Base-by-base conservation (phyloP, 2,888 invertebrate species). In the Lasioglossum oenotherae region DNA sequence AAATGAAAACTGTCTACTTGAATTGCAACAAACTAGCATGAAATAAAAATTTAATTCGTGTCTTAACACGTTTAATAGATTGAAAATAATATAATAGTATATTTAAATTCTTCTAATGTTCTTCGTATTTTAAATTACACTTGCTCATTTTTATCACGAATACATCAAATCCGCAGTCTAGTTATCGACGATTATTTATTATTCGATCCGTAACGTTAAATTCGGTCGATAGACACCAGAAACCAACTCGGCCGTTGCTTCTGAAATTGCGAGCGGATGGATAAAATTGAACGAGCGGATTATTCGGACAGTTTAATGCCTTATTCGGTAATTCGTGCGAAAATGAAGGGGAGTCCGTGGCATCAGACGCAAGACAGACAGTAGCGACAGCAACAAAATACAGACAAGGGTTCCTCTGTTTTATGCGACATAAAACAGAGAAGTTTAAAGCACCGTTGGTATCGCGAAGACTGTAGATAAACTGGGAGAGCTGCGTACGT, bases 361-460 rank as follows among this genome's bases (percentile, higher is more conserved):
- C 49, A 23, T 53, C 8, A 53, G 49, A 53, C 49, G 64, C 0
- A 44, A 75, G 46, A 82, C 38, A 46, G 74, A 82, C 69, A 57
- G 71, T 71, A 12, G 83, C 69, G 71, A 78, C 69, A 78, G 60
- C 49, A 78, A 82, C 78, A 74, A 78, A 84, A 82, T 69, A 46
- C 74, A 60, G 49, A 23, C 49, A 53, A 53, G 49, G 49, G 23
- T 8, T 8, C 23, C 23, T 2, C 49, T 23, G 49, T 53, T 53
- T 53, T 53, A 53, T 53, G 49, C 23, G 49, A 23, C 49, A 23
- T 53, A 53, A 53, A 53, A 23, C 8, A 23, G 49, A 53, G 49
- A 23, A 19, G 49, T 49, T 53, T 53, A 53, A 23, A 53, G 23
- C 49, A 23, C 49, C 23, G 23, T 23, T 19, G 49, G 49, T 49